These are phyloP conservation scores for Microvelia longipes DNA, from an alignment of 1,140 invertebrate genomes.

Conservation along the genomic window DNA sequence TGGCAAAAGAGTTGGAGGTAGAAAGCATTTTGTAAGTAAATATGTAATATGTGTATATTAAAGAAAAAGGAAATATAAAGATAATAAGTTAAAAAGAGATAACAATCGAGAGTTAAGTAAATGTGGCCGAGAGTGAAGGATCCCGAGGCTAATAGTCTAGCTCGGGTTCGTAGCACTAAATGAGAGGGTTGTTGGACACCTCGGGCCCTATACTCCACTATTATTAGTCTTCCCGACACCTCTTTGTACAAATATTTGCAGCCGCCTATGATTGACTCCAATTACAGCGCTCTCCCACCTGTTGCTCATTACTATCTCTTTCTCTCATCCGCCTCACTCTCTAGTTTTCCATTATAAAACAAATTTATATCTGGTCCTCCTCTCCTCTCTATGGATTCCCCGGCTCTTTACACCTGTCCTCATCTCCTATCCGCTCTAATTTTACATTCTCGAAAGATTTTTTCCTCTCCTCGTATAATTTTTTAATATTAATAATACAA, in stretches of 20 bases:
- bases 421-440: too few species aligned
- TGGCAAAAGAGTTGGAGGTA: too few species aligned
- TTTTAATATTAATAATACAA: too few species aligned
- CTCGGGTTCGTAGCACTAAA: not conserved
- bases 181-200: not conserved
- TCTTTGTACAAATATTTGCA: slow-evolving; percentile 5
- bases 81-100: too few species aligned
- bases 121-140: too few species aligned
- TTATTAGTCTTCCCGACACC: not conserved
- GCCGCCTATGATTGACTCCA: slow-evolving; percentile 3
- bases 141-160: not conserved
- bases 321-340: not conserved
- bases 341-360: not conserved
- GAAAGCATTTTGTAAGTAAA: too few species aligned
- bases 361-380: not conserved
- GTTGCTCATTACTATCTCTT: not conserved
- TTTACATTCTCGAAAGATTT: too few species aligned
- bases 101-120: too few species aligned
- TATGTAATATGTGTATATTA: too few species aligned
- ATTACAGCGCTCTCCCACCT: not conserved
- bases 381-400: not conserved
- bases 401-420: not conserved
- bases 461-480: too few species aligned
- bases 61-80: too few species aligned
- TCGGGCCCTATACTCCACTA: not conserved